Conservation (phyloP, 2,797 vertebrate species). For the Cyprinella venusta region DNA sequence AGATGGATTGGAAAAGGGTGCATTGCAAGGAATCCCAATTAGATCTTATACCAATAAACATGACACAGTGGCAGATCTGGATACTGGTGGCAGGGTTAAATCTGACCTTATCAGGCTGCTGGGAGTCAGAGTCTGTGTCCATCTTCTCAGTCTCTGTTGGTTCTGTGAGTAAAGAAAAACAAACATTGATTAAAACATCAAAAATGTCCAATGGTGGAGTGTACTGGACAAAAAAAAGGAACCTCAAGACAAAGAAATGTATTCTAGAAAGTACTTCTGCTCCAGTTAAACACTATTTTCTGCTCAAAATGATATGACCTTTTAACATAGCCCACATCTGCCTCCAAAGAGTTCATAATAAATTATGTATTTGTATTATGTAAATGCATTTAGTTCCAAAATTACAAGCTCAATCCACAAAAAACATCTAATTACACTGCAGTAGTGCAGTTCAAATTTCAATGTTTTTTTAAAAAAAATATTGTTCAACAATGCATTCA, state of each 20-base stretch:
- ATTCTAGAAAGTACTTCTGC: not conserved
- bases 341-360: not conserved
- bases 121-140: slow-evolving; percentile 88
- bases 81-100: not conserved
- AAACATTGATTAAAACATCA: slow-evolving; percentile 30
- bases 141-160: slow-evolving; percentile 89
- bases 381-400: not conserved
- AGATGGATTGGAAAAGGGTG: not conserved
- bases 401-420: too few species aligned
- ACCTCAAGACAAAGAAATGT: not conserved
- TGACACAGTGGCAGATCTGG: not conserved
- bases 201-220: not conserved
- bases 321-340: not conserved
- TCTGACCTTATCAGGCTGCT: slow-evolving; percentile 89
- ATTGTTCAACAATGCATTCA: not conserved
- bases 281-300: not conserved
- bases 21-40: not conserved
- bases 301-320: not conserved
- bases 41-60: not conserved
- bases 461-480: not conserved
- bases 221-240: not conserved
- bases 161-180: slow-evolving; percentile 73
- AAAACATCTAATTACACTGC: too few species aligned
- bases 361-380: not conserved
- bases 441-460: too few species aligned